Base-by-base conservation (phyloP, 1,140 invertebrate species). In the Brachionus angularis region DNA sequence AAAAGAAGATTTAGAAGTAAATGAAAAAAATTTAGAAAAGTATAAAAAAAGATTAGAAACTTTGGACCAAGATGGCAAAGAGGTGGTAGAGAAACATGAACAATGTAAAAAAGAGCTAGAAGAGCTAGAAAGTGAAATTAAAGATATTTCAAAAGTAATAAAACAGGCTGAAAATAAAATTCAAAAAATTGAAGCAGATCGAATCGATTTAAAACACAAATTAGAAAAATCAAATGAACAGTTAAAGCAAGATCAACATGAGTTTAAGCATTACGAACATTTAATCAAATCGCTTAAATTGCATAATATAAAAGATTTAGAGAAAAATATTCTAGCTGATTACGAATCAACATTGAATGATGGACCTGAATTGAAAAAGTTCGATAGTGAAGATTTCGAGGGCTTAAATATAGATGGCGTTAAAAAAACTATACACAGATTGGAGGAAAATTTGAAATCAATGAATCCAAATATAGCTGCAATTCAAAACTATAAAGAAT, bases 381-480 rank as follows among this genome's bases (percentile, higher is more conserved):
- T 39, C 29, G 50, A 55, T 27, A 21, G 55, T 7, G 47, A 53
- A 14, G 25, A 36, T 46, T 46, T 55, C 25, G 44, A 29, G 12
- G 50, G 39, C 18, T 23, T 55, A n/a, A 29, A 62, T 34, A 31
- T 49, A 39, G 55, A 64, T 23, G 44, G 49, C 1, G 14, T 33
- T 12, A 10, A 29, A 14, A 72, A 31, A 34, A 42, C 55, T 25
- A 62, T 62, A 58, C 36, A 72, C 14, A 46, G 53, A 0, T 80
- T 88, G 39, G 86, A 90, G 75, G 85, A 89, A 53, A 81, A 87
- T 72, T 75, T 92, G 2, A 84, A 85, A 2, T 81, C 86, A 10
- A 84, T 85, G 69, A 89, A 88, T 75, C 89, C 91, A 1, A 91
- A 95, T 80, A 78, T 93, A 72, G 85, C 86, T 49, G 87, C 87